phyloP scores from a whole-genome alignment of 2,797 vertebrate species.

The Notolepis coatsorum region DNA sequence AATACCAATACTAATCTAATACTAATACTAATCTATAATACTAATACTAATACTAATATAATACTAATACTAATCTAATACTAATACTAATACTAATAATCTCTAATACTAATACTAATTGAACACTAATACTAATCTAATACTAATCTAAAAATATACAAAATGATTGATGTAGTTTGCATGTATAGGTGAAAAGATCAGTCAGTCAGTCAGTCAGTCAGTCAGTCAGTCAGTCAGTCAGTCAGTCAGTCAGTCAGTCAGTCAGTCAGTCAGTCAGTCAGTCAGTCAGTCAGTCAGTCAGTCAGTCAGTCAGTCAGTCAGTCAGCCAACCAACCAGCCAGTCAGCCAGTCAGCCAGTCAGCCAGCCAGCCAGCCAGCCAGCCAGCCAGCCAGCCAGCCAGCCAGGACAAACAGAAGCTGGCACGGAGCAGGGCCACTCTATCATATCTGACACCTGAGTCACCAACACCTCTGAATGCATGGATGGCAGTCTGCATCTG shows the following conservation, averaged over 20 bases:
- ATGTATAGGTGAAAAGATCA: constrained; percentile 45
- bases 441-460: constrained; percentile 73
- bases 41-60: too few relatives aligned
- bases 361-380: constrained; percentile 40
- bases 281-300: too few relatives aligned
- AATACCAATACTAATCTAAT: too few relatives aligned
- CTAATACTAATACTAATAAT: too few relatives aligned
- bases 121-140: too few relatives aligned
- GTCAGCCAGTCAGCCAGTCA: constrained; percentile 33
- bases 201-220: constrained; percentile 40
- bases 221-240: constrained; percentile 24
- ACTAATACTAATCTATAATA: too few relatives aligned
- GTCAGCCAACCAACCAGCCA: constrained; percentile 25
- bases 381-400: constrained; percentile 23
- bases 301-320: too few relatives aligned
- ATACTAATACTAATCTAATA: too few relatives aligned
- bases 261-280: constrained; percentile 18
- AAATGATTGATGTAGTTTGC: constrained; percentile 37
- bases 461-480: constrained; percentile 55
- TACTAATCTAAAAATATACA: too few relatives aligned
- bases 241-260: constrained; percentile 40
- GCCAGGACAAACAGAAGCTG: constrained; percentile 60
- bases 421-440: constrained; percentile 54
- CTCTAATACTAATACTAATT: too few relatives aligned
- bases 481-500: constrained; percentile 61